Conservation (phyloP, 2,113 vertebrate genomes). For the Melierax canorus region DNA sequence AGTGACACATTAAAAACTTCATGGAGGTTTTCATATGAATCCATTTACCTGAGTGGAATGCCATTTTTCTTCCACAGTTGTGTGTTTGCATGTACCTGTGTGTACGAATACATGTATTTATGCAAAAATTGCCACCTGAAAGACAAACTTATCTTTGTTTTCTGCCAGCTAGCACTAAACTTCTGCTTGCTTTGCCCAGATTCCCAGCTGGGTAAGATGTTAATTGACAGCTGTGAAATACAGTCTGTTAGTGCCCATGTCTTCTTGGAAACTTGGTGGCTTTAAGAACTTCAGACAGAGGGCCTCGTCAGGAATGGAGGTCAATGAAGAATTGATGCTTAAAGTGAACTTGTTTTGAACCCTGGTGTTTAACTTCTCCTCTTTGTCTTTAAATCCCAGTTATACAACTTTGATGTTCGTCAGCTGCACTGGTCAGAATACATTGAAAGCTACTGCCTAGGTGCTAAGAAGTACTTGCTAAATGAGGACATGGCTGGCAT, state of each 20-base stretch:
- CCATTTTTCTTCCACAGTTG: not conserved
- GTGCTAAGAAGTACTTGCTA: conserved; percentile 92
- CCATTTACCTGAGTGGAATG: not conserved
- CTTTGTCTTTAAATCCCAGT: conserved; percentile 69
- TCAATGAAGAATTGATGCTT: not conserved
- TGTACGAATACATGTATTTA: not conserved
- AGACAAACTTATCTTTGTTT: not conserved
- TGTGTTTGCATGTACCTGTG: not conserved
- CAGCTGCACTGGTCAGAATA: conserved; percentile 95
- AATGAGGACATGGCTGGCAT: conserved; percentile 96
- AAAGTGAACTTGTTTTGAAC: not conserved
- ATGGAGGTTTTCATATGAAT: not conserved
- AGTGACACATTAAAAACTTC: not conserved
- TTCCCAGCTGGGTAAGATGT: not conserved
- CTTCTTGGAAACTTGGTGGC: not conserved
- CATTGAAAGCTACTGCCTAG: conserved; percentile 92
- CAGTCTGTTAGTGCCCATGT: not conserved
- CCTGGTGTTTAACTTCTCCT: not conserved
- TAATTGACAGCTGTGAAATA: not conserved
- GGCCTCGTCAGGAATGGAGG: not conserved
- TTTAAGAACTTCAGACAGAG: not conserved
- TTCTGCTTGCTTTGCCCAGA: not conserved
- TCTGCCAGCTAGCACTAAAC: not conserved
- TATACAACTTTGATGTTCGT: conserved; percentile 92
- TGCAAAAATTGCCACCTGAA: not conserved